A percentile compares a stretch with the other conserved stretches of the same genome.
phyloP scores from a whole-genome alignment of 2,888 invertebrate species.

The Drosophila putrida region DNA sequence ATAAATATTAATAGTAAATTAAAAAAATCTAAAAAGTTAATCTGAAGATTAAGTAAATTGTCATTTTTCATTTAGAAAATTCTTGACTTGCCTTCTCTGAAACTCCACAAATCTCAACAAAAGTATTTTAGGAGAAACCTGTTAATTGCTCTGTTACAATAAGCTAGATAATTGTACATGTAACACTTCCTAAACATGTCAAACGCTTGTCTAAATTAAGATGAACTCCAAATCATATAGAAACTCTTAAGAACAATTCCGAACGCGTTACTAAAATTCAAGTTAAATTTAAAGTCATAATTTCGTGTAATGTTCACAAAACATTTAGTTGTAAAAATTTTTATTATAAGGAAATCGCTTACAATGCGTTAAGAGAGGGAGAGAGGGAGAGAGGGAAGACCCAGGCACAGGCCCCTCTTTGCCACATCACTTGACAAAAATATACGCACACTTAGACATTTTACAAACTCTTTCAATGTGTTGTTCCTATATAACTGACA shows the following conservation, averaged over 20 bases:
- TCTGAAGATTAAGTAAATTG: no score
- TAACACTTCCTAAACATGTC: constrained; percentile 61
- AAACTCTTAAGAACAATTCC: constrained; percentile 4
- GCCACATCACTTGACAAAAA: neutral
- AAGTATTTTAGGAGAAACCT: neutral
- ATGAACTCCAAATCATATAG: constrained; percentile 17
- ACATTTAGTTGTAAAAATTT: constrained; percentile 67
- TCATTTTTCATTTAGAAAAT: no score
- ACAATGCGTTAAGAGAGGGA: constrained; percentile 36
- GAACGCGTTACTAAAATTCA: constrained; percentile 44
- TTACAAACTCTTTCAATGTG: constrained; percentile 14
- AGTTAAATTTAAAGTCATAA: constrained; percentile 54
- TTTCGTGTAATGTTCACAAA: constrained; percentile 48
- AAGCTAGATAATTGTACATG: constrained; percentile 1
- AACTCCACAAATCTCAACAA: neutral
- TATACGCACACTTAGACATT: neutral
- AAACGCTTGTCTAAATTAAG: constrained; percentile 22
- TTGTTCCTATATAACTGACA: constrained; percentile 1
- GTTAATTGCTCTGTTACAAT: constrained; percentile 9
- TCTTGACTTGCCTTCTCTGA: neutral
- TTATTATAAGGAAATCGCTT: constrained; percentile 73
- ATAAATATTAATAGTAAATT: no score
- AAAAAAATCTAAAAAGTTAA: no score
- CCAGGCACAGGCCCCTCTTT: neutral
- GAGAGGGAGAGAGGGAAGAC: no score